phyloP scores from a whole-genome alignment of 2,888 invertebrate species.

The Cryptus armator region DNA sequence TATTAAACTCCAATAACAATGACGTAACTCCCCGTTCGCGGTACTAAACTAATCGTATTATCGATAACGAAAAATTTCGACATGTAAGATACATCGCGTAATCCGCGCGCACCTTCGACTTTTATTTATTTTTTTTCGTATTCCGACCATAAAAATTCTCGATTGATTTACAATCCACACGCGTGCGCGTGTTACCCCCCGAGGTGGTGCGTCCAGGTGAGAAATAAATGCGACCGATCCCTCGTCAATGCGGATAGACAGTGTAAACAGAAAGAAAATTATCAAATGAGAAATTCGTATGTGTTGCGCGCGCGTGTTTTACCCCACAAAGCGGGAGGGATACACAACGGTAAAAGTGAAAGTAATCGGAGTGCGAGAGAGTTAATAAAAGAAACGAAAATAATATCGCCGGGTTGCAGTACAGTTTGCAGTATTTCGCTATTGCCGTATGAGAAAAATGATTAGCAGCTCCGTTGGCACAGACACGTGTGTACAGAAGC shows the following conservation, averaged over 20 bases:
- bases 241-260: slow-evolving; percentile 14
- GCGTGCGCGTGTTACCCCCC: slow-evolving; percentile 13
- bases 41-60: slow-evolving; percentile 47
- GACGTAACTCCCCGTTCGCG: slow-evolving; percentile 17
- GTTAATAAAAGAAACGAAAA: slow-evolving; percentile 63
- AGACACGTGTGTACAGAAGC: slow-evolving; percentile 31
- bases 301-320: neutral
- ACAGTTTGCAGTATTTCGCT: slow-evolving; percentile 31
- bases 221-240: slow-evolving; percentile 49
- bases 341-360: slow-evolving; percentile 57
- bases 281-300: slow-evolving; percentile 45
- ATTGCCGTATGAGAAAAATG: slow-evolving; percentile 62
- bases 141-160: slow-evolving; percentile 44
- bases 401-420: slow-evolving; percentile 43
- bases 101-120: slow-evolving; percentile 35
- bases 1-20: slow-evolving; percentile 12
- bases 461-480: slow-evolving; percentile 22
- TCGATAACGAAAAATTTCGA: slow-evolving; percentile 45
- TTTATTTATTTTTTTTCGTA: neutral
- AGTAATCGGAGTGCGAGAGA: slow-evolving; percentile 62
- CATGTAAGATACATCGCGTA: slow-evolving; percentile 8
- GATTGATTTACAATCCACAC: slow-evolving; percentile 60
- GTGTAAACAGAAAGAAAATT: slow-evolving; percentile 58
- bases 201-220: slow-evolving; percentile 50
- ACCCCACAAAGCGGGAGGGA: neutral